Evolutionary conservation across 1,140 invertebrate species (phyloP).

Genomic region (Monochamus saltuarius): DNA sequence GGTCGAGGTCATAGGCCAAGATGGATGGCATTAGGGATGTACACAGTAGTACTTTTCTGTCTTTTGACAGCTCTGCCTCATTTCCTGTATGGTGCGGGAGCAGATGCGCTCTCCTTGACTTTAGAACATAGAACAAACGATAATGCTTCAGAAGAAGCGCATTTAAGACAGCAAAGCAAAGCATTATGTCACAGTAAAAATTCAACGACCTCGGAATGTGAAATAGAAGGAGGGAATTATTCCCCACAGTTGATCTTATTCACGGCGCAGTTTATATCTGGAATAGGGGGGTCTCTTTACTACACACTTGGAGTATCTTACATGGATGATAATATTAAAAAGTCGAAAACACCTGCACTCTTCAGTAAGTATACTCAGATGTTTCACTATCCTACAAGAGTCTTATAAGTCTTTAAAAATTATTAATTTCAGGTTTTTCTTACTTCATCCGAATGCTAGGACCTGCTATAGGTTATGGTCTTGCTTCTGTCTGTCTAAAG

Average conservation of each 20-base stretch:
- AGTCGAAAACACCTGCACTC: slow-evolving; percentile 66
- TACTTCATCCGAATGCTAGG: slow-evolving; percentile 72
- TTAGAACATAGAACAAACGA: slow-evolving; percentile 59
- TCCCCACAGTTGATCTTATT: slow-evolving; percentile 63
- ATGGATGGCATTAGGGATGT: slow-evolving; percentile 71
- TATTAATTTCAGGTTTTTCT: slow-evolving; percentile 58
- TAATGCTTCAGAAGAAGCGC: slow-evolving; percentile 48
- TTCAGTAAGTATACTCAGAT: slow-evolving; percentile 57
- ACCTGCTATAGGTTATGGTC: slow-evolving; percentile 68
- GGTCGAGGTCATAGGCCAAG: slow-evolving; percentile 67
- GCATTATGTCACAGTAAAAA: slow-evolving; percentile 46
- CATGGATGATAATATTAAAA: slow-evolving; percentile 71
- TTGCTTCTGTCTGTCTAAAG: slow-evolving; percentile 69
- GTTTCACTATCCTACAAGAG: too few relatives aligned
- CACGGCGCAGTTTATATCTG: slow-evolving; percentile 65
- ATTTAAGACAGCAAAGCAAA: slow-evolving; percentile 49
- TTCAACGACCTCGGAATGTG: slow-evolving; percentile 52
- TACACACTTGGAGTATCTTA: slow-evolving; percentile 70
- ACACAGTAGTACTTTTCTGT: slow-evolving; percentile 69
- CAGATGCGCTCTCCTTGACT: slow-evolving; percentile 66
- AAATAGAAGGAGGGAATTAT: slow-evolving; percentile 59
- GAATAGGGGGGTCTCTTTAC: slow-evolving; percentile 65
- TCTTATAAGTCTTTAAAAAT: too few relatives aligned
- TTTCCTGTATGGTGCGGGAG: slow-evolving; percentile 70
- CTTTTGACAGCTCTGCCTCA: slow-evolving; percentile 71